These are phyloP conservation scores for Crematogaster levior DNA, from an alignment of 2,888 invertebrate genomes.

Conservation along the genomic window DNA sequence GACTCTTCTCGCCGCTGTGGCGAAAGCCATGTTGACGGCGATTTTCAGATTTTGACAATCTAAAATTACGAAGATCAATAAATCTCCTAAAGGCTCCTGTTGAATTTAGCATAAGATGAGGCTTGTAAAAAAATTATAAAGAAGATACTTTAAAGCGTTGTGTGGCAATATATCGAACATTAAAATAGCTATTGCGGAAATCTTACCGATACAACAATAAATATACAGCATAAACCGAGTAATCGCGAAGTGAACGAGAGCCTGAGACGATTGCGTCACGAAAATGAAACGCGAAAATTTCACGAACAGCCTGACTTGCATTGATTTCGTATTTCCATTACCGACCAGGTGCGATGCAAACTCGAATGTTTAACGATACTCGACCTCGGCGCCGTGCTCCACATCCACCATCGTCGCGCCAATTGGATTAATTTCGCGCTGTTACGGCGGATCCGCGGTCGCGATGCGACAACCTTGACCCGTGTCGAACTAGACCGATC, in stretches of 20 bases:
- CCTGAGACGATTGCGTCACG: background rate
- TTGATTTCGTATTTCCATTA: background rate
- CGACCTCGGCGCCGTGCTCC: background rate
- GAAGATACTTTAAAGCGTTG: background rate
- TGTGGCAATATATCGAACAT: background rate
- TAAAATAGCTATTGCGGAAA: slow-evolving; percentile 3
- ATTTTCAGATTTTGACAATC: background rate
- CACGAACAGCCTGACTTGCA: background rate
- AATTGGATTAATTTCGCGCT: slow-evolving; percentile 1
- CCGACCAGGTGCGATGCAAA: background rate
- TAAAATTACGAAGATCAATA: background rate
- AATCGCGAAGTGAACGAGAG: background rate
- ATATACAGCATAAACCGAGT: background rate
- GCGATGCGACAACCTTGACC: slow-evolving; percentile 80
- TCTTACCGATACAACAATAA: background rate
- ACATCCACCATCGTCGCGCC: background rate
- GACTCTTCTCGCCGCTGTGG: background rate
- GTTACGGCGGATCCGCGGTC: slow-evolving; percentile 20
- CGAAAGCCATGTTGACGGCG: background rate
- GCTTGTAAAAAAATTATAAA: background rate
- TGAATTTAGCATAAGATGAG: background rate
- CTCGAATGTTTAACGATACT: background rate
- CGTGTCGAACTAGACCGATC: slow-evolving; percentile 77
- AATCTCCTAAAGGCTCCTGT: background rate
- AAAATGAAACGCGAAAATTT: background rate